Evolutionary conservation across 2,797 vertebrate genomes (phyloP).

Genomic region (Protonibea diacanthus): DNA sequence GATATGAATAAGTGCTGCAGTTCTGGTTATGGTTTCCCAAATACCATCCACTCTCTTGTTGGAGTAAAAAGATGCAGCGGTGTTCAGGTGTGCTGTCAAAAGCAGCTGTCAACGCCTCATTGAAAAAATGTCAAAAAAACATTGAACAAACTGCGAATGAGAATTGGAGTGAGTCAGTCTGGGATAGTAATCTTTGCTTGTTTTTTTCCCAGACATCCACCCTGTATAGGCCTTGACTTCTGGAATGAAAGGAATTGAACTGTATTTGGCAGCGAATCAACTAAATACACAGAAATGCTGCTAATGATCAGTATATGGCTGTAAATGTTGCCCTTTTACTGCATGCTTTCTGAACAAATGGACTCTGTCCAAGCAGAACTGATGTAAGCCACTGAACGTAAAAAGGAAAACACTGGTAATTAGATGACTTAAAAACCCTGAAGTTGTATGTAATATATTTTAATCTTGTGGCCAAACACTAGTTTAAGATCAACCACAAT

Average conservation of each 20-base stretch:
- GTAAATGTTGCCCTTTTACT: slow-evolving; percentile 1
- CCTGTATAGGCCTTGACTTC: slow-evolving; percentile 11
- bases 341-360: slow-evolving; percentile 1
- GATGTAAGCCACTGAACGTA: slow-evolving; percentile 2
- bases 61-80: slow-evolving; percentile 11
- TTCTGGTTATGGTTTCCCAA: slow-evolving; percentile 33
- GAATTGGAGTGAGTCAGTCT: slow-evolving; percentile 32
- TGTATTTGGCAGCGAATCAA: slow-evolving; percentile 21
- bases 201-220: slow-evolving; percentile 24
- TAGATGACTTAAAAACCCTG: not conserved
- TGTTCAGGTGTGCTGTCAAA: slow-evolving; percentile 66
- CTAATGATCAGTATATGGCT: slow-evolving; percentile 20
- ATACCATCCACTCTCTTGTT: slow-evolving; percentile 12
- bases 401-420: slow-evolving; percentile 15
- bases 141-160: slow-evolving; percentile 36
- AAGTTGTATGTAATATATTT: not conserved
- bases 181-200: slow-evolving; percentile 36
- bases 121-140: slow-evolving; percentile 50
- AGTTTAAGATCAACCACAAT: not conserved
- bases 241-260: slow-evolving; percentile 37
- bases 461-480: not conserved
- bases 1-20: slow-evolving; percentile 8
- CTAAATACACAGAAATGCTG: slow-evolving; percentile 30
- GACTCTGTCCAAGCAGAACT: slow-evolving; percentile 11
- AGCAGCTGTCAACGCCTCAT: slow-evolving; percentile 52